Base-by-base conservation (phyloP, 1,140 invertebrate genomes). In the Diploscapter pachys region DNA sequence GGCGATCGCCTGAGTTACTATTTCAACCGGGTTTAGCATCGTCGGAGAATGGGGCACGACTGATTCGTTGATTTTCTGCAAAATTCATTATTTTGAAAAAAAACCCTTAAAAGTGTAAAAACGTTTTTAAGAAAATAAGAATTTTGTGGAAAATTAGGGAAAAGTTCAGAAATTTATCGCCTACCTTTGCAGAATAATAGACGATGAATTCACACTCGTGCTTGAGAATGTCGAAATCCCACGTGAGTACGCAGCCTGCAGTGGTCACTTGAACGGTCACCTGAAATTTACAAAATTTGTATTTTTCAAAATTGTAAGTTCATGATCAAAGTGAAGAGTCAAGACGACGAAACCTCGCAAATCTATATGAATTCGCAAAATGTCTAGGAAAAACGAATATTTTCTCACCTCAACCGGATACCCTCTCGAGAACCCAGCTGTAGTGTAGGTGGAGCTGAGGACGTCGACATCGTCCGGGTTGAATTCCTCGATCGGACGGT, bases 141-240 rank as follows among this genome's bases (percentile, higher is more conserved):
- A 4, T 66, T 49, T 3, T 52, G 4, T 52, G 4, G 50, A 77
- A 64, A 71, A 5, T 4, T 13, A 13, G 2, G 57, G 11, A 59
- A 13, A 11, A 11, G 57, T 31, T 31, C 31, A 31, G 31, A 31
- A 31, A 31, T 31, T 31, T 31, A 31, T 31, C 31, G 31, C 4
- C 59, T 11, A 89, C 87, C 70, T 89, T 87, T 55, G 89, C 89
- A 56, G 89, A 90, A n/a, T 90, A 88, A 80, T 92, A 90, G n/a
- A 96, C 91, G 51, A 91, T 91, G 87, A 95, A 96, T 73, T 91
- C 89, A 77, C 95, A 90, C 85, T 94, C 92, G 81, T 93, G 92
- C 63, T 93, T 90, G 86, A 95, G 89, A 5, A 96, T 92, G 88
- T 97, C 95, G 89, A 96, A 96, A 87, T 96, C 95, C 94, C 94